Evolutionary conservation across 2,113 vertebrate genomes (phyloP).

Genomic region (Platysternon megacephalum): DNA sequence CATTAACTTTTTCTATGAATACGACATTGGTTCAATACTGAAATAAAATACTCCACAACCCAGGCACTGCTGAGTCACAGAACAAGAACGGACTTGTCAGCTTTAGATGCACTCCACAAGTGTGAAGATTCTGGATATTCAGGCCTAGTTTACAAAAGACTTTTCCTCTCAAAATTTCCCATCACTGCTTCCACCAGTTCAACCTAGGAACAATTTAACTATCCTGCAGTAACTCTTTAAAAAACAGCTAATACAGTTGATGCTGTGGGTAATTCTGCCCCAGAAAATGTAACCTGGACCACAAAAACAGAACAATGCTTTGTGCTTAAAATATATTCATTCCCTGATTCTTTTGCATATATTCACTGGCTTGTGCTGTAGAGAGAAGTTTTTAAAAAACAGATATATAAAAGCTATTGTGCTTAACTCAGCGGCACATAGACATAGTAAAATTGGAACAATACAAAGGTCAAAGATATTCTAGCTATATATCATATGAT

Average conservation of each 20-base stretch:
- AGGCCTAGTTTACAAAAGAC: neutral
- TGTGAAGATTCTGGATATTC: neutral
- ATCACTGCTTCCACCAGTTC: neutral
- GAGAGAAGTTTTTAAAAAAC: neutral
- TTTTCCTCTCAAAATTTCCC: neutral
- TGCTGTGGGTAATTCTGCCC: accelerated
- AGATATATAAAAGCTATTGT: conserved; percentile 41
- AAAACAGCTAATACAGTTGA: neutral
- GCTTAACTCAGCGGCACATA: neutral
- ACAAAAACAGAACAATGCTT: neutral
- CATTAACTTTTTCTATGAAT: neutral
- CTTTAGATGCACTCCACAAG: too few species aligned
- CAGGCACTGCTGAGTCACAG: neutral
- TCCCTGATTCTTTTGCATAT: neutral
- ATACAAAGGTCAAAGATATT: conserved; percentile 22
- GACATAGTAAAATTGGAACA: neutral
- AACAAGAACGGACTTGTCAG: neutral
- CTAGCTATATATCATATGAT: neutral
- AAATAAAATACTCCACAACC: neutral
- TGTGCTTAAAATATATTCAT: conserved; percentile 3
- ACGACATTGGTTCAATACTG: neutral
- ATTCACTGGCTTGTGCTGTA: neutral
- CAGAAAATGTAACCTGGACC: neutral
- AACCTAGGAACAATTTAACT: neutral
- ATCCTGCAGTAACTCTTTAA: neutral